phyloP scores from a whole-genome alignment of 2,113 vertebrate species.

The Callorhinus ursinus region DNA sequence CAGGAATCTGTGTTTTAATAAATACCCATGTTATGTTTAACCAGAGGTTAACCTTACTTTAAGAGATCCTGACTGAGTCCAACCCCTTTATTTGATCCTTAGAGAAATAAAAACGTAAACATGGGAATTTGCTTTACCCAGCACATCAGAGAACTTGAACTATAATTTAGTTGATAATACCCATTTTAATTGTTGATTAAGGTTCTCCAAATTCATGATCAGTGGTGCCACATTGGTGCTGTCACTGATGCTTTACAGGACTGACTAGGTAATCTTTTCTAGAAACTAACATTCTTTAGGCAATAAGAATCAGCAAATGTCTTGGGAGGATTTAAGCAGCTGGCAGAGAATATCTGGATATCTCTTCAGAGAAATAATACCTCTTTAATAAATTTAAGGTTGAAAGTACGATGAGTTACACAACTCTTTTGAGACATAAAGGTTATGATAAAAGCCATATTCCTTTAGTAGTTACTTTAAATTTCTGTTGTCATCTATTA shows the following conservation, averaged over 20 bases:
- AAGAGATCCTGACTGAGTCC: slow-evolving; percentile 17
- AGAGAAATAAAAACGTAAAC: slow-evolving; percentile 22
- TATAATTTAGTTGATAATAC: background rate
- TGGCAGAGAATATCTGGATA: slow-evolving; percentile 42
- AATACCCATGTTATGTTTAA: background rate
- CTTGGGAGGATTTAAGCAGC: slow-evolving; percentile 15
- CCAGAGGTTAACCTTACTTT: background rate
- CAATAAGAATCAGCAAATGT: background rate
- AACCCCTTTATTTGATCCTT: background rate
- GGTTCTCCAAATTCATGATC: background rate
- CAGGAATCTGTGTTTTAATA: slow-evolving; percentile 37
- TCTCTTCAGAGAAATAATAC: slow-evolving; percentile 56
- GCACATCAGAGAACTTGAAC: background rate
- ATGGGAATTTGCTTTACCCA: background rate
- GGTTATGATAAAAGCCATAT: slow-evolving; percentile 55
- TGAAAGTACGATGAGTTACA: slow-evolving; percentile 47
- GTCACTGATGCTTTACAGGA: background rate
- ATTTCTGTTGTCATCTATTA: slow-evolving; percentile 42
- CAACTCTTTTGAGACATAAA: background rate
- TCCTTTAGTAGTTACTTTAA: slow-evolving; percentile 25
- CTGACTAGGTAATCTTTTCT: background rate
- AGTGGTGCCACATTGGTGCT: background rate
- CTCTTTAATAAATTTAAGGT: slow-evolving; percentile 62
- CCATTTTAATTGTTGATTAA: background rate
- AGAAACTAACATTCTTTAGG: slow-evolving; percentile 21